Base-by-base conservation (phyloP, 2,113 vertebrate species). In the Hyla sarda region DNA sequence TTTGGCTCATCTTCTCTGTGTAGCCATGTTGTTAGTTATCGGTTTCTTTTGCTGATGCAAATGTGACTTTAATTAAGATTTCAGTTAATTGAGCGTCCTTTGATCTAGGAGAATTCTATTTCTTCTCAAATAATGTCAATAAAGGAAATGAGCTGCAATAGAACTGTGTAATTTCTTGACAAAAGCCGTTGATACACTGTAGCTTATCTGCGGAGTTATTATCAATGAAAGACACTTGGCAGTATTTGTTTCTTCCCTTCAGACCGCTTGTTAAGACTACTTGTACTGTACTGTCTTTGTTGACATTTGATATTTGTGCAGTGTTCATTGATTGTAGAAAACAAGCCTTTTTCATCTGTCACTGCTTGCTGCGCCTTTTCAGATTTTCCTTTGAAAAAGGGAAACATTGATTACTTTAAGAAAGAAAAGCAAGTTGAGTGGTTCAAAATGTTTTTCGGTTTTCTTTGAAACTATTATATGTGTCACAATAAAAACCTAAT, bases 291-390 rank as follows among this genome's bases (percentile, higher is more conserved):
- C 72, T 76, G 41, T 83, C 69, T 73, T 28, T 74, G 69, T 83
- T 83, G 82, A 74, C 82, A 84, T 84, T 82, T 84, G 56, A 76
- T 84, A 60, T 84, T 75, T 84, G 72, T 75, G 34, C 83, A 65
- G 50, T 75, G 25, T 72, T 76, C 72, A 62, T 75, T 84, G 71
- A 84, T 74, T 62, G 34, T 28, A 84, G 72, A 75, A 84, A 62
- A 65, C 82, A 84, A 65, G n/a, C 41, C n/a, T 58, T 65, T 48
- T 84, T 54, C 78, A 62, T 62, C 54, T 84, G 56, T 62, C 72
- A 60, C 56, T 76, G 54, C 25, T 62, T 13, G 25, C 62, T 65
- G 45, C 19, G 65, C 47, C 47, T 69, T 52, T 71, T 52, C 81
- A 52, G 62, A 52, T 14, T 54, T 71, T 34, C 74, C 28, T 77